Conservation (phyloP, 37 sponge, comb jelly and placozoan genomes). For the Axinella damicornis region DNA sequence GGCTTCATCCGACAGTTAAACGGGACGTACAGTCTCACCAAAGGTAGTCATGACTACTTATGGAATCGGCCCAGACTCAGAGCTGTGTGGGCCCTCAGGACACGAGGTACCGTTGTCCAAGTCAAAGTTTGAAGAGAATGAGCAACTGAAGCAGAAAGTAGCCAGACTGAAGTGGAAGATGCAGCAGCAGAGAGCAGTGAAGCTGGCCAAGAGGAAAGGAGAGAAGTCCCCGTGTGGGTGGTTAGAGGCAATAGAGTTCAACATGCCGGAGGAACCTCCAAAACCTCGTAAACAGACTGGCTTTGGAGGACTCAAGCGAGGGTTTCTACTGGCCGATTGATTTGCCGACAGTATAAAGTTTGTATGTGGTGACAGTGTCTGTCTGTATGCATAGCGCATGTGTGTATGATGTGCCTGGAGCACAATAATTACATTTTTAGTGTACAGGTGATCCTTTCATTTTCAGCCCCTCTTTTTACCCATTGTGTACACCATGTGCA, state of each 20-base stretch:
- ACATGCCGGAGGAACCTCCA: slow-evolving; percentile 21
- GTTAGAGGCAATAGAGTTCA: slow-evolving; percentile 63
- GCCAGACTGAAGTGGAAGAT: slow-evolving; percentile 66
- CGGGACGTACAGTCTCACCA: slow-evolving; percentile 57
- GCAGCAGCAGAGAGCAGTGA: slow-evolving; percentile 52
- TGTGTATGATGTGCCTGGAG: too few species aligned
- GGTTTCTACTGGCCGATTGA: slow-evolving; percentile 69
- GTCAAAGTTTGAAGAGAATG: slow-evolving; percentile 57
- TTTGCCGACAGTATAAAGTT: too few species aligned
- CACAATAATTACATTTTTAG: too few species aligned
- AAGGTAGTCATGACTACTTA: slow-evolving; percentile 69
- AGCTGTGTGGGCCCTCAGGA: not conserved
- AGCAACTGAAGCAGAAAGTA: slow-evolving; percentile 55
- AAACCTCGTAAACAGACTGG: slow-evolving; percentile 18
- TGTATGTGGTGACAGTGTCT: too few species aligned
- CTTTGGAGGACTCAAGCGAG: slow-evolving; percentile 63
- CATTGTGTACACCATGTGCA: too few species aligned
- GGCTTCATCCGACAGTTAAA: slow-evolving; percentile 67
- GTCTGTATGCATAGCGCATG: too few species aligned
- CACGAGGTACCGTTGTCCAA: slow-evolving; percentile 16
- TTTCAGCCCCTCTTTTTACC: too few species aligned
- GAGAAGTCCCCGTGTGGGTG: slow-evolving; percentile 70
- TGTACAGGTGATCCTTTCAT: too few species aligned
- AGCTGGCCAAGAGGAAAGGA: slow-evolving; percentile 46
- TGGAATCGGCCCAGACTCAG: slow-evolving; percentile 7